Evolutionary conservation across 2,888 invertebrate species (phyloP).

Genomic region (Pristionchus mayeri): DNA sequence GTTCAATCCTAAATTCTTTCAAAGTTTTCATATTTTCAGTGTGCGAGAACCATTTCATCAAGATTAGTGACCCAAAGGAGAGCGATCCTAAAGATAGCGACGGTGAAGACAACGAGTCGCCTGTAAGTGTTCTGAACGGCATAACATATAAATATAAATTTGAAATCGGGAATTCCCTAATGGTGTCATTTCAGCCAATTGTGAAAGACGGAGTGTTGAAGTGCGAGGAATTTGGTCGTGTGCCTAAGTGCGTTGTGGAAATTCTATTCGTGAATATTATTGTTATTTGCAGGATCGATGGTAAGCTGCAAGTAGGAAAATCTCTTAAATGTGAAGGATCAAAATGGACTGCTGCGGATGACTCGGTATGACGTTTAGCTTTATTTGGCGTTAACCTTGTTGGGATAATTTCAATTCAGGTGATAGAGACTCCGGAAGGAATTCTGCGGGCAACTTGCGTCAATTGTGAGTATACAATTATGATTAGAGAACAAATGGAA

Average conservation of each 20-base stretch:
- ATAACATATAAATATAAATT: too few species aligned
- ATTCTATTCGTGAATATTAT: too few species aligned
- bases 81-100: too few species aligned
- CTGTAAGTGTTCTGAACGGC: too few species aligned
- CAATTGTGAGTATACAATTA: background rate
- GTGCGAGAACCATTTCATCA: background rate
- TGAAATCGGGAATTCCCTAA: too few species aligned
- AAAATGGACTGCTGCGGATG: background rate
- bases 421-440: background rate
- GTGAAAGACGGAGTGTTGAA: background rate
- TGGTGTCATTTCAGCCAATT: background rate
- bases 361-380: background rate
- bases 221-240: background rate
- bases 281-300: background rate
- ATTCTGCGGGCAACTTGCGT: background rate
- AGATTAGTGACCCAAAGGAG: background rate
- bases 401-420: background rate
- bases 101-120: too few species aligned
- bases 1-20: too few species aligned
- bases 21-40: constrained; percentile 8
- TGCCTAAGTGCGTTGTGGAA: too few species aligned
- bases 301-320: background rate
- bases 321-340: background rate
- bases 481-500: background rate
- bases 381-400: background rate